Base-by-base conservation (phyloP, 2,888 invertebrate genomes). In the Gymnocheta viridis region DNA sequence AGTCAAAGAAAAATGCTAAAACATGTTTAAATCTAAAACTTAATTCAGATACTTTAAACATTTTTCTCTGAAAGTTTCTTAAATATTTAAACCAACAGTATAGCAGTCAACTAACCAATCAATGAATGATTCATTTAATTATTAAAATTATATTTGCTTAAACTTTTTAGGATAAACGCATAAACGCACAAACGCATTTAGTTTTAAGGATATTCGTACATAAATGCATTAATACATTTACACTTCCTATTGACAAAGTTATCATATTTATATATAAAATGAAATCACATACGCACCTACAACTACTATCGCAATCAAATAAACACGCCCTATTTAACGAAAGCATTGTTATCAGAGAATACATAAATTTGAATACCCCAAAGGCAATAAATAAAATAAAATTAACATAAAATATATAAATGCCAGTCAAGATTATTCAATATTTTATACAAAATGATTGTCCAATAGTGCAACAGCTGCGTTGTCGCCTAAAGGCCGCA, bases 401-500 rank as follows among this genome's bases (percentile, higher is more conserved):
- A 22, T 22, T 10, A 67, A 62, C 47, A 38, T 35, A 79, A 56
- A 62, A 64, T 32, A 22, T 41, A 56, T 54, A 77, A 72, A 72
- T 77, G 77, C 51, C 77, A 70, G 72, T 77, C 58, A 79, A 87
- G 86, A 85, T 76, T 86, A 87, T 87, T 89, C 88, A 87, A 85
- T 87, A 85, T 77, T 85, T 77, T 67, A 79, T 35, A 82, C 66
- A 85, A 81, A 83, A 32, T 56, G 60, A 86, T 86, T 89, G 88
- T 87, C 85, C 89, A 88, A 87, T 87, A 89, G 89, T 86, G 78
- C 72, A 89, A 87, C 89, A 89, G 88, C 87, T 89, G 89, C 85
- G 85, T 85, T 86, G 87, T 82, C 85, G 88, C 89, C 87, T 81
- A 85, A 86, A 87, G 86, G 81, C 83, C 84, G 78, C 80, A 64